Conservation (phyloP, 2,888 invertebrate genomes). For the Drosophila koepferae region DNA sequence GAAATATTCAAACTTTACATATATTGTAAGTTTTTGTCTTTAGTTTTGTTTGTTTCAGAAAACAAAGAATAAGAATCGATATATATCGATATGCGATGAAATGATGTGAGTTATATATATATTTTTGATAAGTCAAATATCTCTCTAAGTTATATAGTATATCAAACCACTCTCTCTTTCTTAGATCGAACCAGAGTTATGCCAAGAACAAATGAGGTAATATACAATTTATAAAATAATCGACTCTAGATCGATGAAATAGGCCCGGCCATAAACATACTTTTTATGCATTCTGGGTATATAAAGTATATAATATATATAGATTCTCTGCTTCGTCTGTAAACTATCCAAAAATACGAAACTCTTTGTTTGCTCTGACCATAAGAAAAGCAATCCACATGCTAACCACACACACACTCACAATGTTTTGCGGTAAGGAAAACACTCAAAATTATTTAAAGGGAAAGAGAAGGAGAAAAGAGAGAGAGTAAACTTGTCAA, state of each 20-base stretch:
- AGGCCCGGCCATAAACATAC: background rate
- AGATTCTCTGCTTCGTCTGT: background rate
- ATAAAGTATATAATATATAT: background rate
- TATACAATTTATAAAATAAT: no score
- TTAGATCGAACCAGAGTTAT: no score
- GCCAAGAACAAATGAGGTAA: no score
- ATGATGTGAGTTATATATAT: no score
- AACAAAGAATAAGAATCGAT: background rate
- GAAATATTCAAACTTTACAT: background rate
- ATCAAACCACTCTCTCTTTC: no score
- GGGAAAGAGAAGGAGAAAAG: background rate
- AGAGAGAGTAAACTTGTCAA: background rate
- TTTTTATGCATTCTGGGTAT: background rate
- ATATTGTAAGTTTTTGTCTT: no score
- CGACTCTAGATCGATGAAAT: background rate
- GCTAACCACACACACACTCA: background rate
- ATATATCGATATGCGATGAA: background rate
- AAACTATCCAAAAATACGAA: conserved; percentile 11
- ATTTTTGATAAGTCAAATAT: background rate
- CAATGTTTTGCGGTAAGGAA: background rate
- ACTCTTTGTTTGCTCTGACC: background rate
- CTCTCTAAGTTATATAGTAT: no score
- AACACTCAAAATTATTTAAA: background rate
- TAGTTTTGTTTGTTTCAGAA: background rate
- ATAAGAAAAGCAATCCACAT: background rate